A percentile compares a stretch with the other conserved stretches of the same genome.
These are phyloP conservation scores for Perdita meconis DNA, from an alignment of 2,888 invertebrate species.

Conservation along the genomic window DNA sequence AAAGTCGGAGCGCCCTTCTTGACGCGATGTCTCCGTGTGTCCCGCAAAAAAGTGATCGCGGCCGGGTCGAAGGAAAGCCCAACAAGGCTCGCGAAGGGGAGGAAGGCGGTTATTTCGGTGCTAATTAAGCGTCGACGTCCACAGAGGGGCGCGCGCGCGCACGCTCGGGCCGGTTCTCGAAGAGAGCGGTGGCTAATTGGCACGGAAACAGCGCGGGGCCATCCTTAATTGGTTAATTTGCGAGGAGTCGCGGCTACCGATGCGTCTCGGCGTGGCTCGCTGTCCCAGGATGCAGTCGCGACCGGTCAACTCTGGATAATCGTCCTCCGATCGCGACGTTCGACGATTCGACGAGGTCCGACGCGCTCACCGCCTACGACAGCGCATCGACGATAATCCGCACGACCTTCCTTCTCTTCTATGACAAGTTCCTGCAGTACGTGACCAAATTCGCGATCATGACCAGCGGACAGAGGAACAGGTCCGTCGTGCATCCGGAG, in stretches of 20 bases:
- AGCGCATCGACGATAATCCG: conserved; percentile 74
- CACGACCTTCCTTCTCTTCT: conserved; percentile 76
- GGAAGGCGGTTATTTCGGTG: conserved; percentile 72
- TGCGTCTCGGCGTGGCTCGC: conserved; percentile 24
- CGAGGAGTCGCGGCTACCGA: conserved; percentile 30
- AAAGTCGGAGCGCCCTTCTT: conserved; percentile 6
- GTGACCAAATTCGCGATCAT: conserved; percentile 79
- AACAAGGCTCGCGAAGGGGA: conserved; percentile 17
- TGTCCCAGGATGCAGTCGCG: conserved; percentile 54
- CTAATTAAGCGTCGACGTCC: conserved; percentile 75
- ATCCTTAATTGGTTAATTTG: conserved; percentile 72
- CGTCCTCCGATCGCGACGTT: background rate
- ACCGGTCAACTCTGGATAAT: conserved; percentile 50
- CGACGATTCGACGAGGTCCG: background rate
- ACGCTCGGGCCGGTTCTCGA: conserved; percentile 29
- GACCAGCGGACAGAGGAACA: conserved; percentile 79
- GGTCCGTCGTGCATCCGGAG: conserved; percentile 73
- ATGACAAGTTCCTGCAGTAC: conserved; percentile 80
- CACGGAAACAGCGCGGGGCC: conserved; percentile 52
- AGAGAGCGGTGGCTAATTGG: conserved; percentile 70
- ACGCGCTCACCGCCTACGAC: conserved; percentile 10
- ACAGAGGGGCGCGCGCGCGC: conserved; percentile 18
- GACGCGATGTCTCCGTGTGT: conserved; percentile 4
- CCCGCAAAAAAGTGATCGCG: conserved; percentile 30
- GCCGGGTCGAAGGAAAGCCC: background rate